Conservation (phyloP, 1,140 invertebrate species). For the Patella vulgata region DNA sequence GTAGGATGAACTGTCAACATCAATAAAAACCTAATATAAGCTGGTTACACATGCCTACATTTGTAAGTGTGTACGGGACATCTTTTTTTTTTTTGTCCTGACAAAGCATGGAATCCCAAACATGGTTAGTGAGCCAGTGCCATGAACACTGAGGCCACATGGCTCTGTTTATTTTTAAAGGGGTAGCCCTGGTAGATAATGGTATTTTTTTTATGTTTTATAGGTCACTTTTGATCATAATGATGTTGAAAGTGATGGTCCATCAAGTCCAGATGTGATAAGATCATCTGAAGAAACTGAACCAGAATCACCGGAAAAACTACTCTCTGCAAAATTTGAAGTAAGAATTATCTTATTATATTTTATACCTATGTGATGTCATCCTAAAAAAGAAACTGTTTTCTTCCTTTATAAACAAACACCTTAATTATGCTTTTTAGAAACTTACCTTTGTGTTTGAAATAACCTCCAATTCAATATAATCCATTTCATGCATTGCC, state of each 20-base stretch:
- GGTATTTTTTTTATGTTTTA: too few relatives aligned
- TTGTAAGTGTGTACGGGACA: too few relatives aligned
- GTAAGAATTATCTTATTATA: slow-evolving; percentile 22
- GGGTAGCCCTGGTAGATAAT: too few relatives aligned
- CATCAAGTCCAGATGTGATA: not conserved
- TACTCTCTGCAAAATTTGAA: slow-evolving; percentile 42
- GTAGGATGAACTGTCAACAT: too few relatives aligned
- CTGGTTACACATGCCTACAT: too few relatives aligned
- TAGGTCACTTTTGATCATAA: too few relatives aligned
- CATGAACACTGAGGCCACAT: too few relatives aligned
- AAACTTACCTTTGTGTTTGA: not conserved
- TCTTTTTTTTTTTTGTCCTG: too few relatives aligned
- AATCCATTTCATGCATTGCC: not conserved
- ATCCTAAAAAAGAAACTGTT: not conserved
- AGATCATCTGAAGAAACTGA: slow-evolving; percentile 7
- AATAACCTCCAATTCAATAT: not conserved
- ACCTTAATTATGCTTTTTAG: not conserved
- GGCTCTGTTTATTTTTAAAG: too few relatives aligned
- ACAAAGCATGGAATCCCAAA: too few relatives aligned
- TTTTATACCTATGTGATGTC: not conserved
- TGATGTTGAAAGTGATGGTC: not conserved
- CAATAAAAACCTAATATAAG: too few relatives aligned
- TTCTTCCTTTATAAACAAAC: not conserved
- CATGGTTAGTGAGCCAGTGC: too few relatives aligned
- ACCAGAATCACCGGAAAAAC: slow-evolving; percentile 28